Percentiles rank a stretch among this genome's conserved stretches.
phyloP scores from a whole-genome alignment of 2,113 vertebrate species.

The Xenopus tropicalis region UCB_Xtro_10.0 CM004445.2:144757501-144758000 shows the following conservation, averaged over 20 bases:
- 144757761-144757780: slow-evolving; percentile 8
- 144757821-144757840: not conserved
- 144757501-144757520: no score
- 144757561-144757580: not conserved
- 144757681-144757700: not conserved
- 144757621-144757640: no score
- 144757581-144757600: not conserved
- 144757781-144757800: not conserved
- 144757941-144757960: not conserved
- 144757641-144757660: slow-evolving; percentile 8
- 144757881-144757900: slow-evolving; percentile 8
- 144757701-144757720: not conserved
- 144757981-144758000: not conserved
- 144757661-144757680: not conserved
- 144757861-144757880: no score
- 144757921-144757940: not conserved
- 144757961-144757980: no score
- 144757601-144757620: no score
- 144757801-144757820: not conserved
- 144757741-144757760: no score
- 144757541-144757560: not conserved
- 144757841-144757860: no score
- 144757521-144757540: slow-evolving; percentile 8
- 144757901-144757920: not conserved
- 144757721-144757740: no score